Conservation (phyloP, 2,113 vertebrate species). For the Chiloscyllium plagiosum region DNA sequence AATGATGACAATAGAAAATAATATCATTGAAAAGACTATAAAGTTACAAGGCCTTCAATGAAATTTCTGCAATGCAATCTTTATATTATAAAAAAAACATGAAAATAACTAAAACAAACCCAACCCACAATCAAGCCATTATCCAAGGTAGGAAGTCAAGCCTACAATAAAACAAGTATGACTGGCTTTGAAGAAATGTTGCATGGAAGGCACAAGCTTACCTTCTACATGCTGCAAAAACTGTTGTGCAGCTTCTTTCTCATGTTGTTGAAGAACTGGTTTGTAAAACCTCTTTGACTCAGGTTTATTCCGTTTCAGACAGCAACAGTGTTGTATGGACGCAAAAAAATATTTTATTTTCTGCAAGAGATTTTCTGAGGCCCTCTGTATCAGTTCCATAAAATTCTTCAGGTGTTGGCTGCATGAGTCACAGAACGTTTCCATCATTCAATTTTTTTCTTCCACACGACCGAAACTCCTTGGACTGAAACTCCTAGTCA, state of each 20-base stretch:
- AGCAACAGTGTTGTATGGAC: conserved; percentile 52
- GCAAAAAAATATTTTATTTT: conserved; percentile 50
- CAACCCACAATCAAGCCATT: background rate
- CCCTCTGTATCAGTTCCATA: conserved; percentile 43
- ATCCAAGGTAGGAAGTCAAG: background rate
- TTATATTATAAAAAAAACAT: background rate
- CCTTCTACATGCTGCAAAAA: conserved; percentile 56
- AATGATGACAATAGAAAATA: background rate
- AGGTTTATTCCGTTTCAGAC: conserved; percentile 46
- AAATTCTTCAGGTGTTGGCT: conserved; percentile 53
- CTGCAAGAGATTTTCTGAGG: conserved; percentile 47
- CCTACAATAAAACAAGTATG: background rate
- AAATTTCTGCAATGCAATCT: background rate
- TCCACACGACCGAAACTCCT: background rate
- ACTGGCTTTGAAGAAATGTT: background rate
- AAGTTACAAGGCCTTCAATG: too few relatives aligned
- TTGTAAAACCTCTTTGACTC: conserved; percentile 46
- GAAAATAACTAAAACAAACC: background rate
- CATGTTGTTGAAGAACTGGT: conserved; percentile 51
- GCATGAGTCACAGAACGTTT: conserved; percentile 54
- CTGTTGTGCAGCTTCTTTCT: conserved; percentile 52
- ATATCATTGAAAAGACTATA: background rate
- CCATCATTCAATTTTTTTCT: background rate
- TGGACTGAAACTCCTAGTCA: background rate
- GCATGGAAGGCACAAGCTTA: conserved; percentile 42